phyloP scores from a whole-genome alignment of 2,888 invertebrate genomes.

The Falcaria lacertinaria region DNA sequence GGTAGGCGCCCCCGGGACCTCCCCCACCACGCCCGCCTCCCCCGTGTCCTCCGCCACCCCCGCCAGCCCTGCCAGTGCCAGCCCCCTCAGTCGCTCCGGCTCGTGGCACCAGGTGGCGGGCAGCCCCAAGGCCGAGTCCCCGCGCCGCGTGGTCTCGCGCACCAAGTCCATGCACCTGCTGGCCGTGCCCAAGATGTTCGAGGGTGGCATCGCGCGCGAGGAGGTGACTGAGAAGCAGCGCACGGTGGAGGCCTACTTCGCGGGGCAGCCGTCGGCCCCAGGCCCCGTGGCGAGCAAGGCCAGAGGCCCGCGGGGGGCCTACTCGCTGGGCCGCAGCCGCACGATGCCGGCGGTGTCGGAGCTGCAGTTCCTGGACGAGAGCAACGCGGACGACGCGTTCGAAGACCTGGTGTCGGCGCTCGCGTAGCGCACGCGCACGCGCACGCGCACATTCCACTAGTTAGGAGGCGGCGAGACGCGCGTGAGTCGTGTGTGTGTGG shows the following conservation, averaged over 20 bases:
- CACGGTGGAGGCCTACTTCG: constrained; percentile 87
- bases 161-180: constrained; percentile 88
- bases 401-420: constrained; percentile 88
- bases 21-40: constrained; percentile 47
- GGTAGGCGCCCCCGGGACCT: constrained; percentile 50
- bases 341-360: constrained; percentile 87
- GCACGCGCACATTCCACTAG: constrained; percentile 69
- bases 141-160: constrained; percentile 68
- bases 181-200: constrained; percentile 88
- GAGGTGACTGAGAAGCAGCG: constrained; percentile 84
- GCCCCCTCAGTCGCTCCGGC: constrained; percentile 81
- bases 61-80: constrained; percentile 38
- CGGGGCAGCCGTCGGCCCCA: constrained; percentile 41
- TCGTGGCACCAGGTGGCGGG: constrained; percentile 88
- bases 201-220: constrained; percentile 86
- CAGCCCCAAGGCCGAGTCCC: constrained; percentile 38
- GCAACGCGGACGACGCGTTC: constrained; percentile 92
- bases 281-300: constrained; percentile 34
- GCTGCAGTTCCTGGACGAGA: constrained; percentile 84
- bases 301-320: constrained; percentile 58
- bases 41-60: constrained; percentile 42
- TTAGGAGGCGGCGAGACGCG: constrained; percentile 71
- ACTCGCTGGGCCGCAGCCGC: constrained; percentile 84
- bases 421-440: constrained; percentile 62
- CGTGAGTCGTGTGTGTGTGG: constrained; percentile 78